Evolutionary conservation across 2,888 invertebrate genomes (phyloP).

Genomic region (Onchidella celtica): DNA sequence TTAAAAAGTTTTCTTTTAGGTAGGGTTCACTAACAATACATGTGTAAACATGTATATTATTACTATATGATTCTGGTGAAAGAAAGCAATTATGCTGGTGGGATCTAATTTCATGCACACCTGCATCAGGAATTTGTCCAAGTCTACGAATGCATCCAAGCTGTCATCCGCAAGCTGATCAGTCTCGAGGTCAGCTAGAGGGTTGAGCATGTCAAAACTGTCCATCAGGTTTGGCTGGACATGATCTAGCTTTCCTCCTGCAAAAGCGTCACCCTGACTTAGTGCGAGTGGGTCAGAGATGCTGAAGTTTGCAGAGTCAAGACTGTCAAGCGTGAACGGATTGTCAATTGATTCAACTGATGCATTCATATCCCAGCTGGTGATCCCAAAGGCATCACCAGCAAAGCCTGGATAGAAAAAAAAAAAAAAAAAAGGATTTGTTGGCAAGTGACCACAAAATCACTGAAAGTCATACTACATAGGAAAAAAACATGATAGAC

Average conservation of each 20-base stretch:
- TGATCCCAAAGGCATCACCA: conserved; percentile 50
- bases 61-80: too few relatives aligned
- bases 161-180: conserved; percentile 56
- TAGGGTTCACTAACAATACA: too few relatives aligned
- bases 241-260: neutral
- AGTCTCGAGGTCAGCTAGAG: conserved; percentile 37
- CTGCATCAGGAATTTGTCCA: conserved; percentile 61
- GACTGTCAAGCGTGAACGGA: conserved; percentile 21
- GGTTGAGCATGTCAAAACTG: neutral
- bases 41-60: too few relatives aligned
- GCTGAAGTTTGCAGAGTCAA: neutral
- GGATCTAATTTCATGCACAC: conserved; percentile 57
- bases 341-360: conserved; percentile 16
- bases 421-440: too few relatives aligned
- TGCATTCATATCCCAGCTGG: conserved; percentile 41
- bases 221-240: conserved; percentile 1
- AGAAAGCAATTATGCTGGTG: too few relatives aligned
- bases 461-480: too few relatives aligned
- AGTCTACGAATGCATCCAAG: conserved; percentile 71
- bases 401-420: too few relatives aligned
- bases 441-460: too few relatives aligned
- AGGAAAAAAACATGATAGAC: too few relatives aligned
- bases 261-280: neutral
- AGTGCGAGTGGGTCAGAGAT: neutral
- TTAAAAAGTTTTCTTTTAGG: too few relatives aligned